These are phyloP conservation scores for Drosophila oshimai DNA, from an alignment of 1,140 invertebrate species.

Conservation along the genomic window DNA sequence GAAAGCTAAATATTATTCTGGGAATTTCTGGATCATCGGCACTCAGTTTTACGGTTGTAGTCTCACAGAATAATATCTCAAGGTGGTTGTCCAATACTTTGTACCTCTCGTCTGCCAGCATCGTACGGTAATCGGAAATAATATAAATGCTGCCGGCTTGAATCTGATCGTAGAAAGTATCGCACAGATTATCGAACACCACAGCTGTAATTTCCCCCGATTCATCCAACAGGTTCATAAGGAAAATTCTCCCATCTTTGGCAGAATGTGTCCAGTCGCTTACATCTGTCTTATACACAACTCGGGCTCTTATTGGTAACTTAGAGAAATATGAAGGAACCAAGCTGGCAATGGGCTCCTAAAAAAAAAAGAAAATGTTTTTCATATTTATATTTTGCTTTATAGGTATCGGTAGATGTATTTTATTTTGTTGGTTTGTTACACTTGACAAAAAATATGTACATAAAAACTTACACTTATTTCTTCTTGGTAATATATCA, in stretches of 20 bases:
- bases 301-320: background rate
- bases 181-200: background rate
- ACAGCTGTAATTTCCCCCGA: background rate
- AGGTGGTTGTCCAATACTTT: background rate
- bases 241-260: background rate
- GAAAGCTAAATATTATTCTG: background rate
- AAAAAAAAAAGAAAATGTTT: background rate
- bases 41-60: background rate
- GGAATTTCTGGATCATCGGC: background rate
- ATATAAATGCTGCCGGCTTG: background rate
- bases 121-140: background rate
- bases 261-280: background rate
- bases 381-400: background rate
- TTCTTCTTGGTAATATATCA: too few species aligned
- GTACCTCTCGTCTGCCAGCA: accelerated
- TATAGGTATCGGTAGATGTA: too few species aligned
- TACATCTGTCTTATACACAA: background rate
- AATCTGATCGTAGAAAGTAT: background rate
- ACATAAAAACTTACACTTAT: too few species aligned
- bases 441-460: too few species aligned
- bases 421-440: too few species aligned
- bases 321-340: accelerated
- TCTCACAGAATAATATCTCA: background rate
- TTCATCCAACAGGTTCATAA: background rate
- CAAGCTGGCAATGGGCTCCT: background rate